A percentile compares a stretch with the other conserved stretches of the same genome.
phyloP scores from a whole-genome alignment of 2,113 vertebrate genomes.

The Catagonus wagneri region DNA sequence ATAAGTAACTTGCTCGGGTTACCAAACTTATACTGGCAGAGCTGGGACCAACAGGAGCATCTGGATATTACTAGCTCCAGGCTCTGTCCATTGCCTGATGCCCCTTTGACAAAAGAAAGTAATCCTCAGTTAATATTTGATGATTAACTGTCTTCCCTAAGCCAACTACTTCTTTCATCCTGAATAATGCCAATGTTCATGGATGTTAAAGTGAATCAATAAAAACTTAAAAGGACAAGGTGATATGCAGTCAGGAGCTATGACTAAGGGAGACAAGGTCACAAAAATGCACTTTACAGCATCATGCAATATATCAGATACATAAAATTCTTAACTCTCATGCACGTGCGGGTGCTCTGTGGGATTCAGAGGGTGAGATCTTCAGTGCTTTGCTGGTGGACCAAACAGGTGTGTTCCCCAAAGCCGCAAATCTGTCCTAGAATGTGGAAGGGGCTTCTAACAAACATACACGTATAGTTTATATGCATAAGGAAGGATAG shows the following conservation, averaged over 20 bases:
- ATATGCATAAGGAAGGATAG: not conserved
- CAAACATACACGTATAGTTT: not conserved
- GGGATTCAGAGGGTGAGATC: not conserved
- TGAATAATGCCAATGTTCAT: not conserved
- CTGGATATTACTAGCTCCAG: not conserved
- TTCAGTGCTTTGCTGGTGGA: not conserved
- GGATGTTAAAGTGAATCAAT: not conserved
- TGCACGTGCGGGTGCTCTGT: not conserved
- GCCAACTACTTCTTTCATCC: not conserved
- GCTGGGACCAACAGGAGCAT: not conserved
- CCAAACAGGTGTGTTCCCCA: not conserved
- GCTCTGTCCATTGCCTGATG: not conserved
- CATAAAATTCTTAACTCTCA: not conserved
- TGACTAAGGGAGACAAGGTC: not conserved
- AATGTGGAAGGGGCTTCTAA: not conserved
- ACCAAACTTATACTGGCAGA: not conserved
- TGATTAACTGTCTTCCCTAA: slow-evolving; percentile 5
- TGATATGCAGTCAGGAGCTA: not conserved
- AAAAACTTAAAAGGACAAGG: not conserved
- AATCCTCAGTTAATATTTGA: not conserved
- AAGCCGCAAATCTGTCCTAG: not conserved
- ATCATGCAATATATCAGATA: not conserved
- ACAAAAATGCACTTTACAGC: not conserved
- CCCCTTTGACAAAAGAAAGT: not conserved
- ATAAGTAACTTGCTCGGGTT: not conserved